Base-by-base conservation (phyloP, 2,113 vertebrate genomes). In the Aythya baeri region DNA sequence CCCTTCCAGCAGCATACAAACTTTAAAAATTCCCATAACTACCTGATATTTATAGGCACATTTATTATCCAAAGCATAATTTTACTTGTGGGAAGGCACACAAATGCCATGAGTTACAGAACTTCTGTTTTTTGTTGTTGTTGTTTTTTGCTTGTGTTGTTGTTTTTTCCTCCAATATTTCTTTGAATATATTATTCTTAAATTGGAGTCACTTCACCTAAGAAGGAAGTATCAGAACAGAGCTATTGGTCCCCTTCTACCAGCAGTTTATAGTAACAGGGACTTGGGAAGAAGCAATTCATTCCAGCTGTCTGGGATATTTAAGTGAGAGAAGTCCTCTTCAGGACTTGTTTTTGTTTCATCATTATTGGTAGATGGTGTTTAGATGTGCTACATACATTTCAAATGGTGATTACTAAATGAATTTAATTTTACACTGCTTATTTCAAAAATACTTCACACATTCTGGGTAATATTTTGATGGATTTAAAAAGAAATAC, bases 11-110 rank as follows among this genome's bases (percentile, higher is more conserved):
- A 73, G 34, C 74, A 82, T 26, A 22, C 32, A 84, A 34, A 89
- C 87, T 91, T 91, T 73, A 52, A 59, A 94, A 93, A 87, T 89
- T 89, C 87, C 82, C 82, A 85, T 57, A 79, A 49, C 57, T 90
- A 83, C 75, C 72, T 90, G 50, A 80, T 96, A 94, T 87, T 96
- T 94, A 86, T 77, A 89, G 75, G 55, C 34, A 65, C 27, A 9
- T 89, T 89, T 93, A 59, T 74, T 77, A 91, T 41, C 82, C 59
- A 70, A 80, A 83, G 50, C 23, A 22, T 58, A 70, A 70, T 70
- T 96, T 88, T 70, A 41, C 34, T 93, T 88, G 59, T 74, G 72
- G 58, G 68, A 95, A 89, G 58, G 29, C 52, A 95, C 58, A 83
- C 7, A 87, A 87, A 50, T 62, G 52, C 32, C 16, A 63, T 83